These are phyloP conservation scores for Oscheius onirici DNA, from an alignment of 2,888 invertebrate genomes.

Conservation along the genomic window DNA sequence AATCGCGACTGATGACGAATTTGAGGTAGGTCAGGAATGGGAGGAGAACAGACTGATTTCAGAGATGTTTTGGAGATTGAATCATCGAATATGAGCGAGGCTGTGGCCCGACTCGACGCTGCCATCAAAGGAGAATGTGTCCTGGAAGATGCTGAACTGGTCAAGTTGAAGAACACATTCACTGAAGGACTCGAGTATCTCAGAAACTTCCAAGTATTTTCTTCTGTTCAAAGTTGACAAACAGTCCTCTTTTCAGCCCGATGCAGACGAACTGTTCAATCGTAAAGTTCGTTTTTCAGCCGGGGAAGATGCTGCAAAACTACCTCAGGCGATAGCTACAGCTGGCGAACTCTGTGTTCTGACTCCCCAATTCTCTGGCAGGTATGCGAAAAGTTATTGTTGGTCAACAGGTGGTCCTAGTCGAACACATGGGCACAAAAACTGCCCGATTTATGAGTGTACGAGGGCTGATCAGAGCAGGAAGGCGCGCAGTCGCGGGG, in stretches of 20 bases:
- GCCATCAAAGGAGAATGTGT: constrained; percentile 65
- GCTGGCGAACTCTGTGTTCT: constrained; percentile 84
- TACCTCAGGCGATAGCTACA: constrained; percentile 81
- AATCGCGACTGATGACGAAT: constrained; percentile 81
- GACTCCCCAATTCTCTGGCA: constrained; percentile 68
- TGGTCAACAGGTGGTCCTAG: constrained; percentile 1
- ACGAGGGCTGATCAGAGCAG: background rate
- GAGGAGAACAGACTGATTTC: background rate
- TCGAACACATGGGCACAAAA: background rate
- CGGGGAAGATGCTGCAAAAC: constrained; percentile 86
- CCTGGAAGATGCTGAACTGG: constrained; percentile 84
- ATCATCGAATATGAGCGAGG: constrained; percentile 91
- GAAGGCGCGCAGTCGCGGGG: background rate
- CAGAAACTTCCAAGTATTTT: constrained; percentile 84
- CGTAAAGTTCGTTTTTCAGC: constrained; percentile 79
- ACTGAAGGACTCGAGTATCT: constrained; percentile 93
- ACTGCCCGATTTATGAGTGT: constrained; percentile 15
- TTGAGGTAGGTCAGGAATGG: constrained; percentile 79
- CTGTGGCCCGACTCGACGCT: constrained; percentile 92
- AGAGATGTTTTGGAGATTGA: constrained; percentile 82
- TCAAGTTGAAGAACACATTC: constrained; percentile 95
- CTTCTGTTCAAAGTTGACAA: background rate
- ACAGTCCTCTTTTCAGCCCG: constrained; percentile 73
- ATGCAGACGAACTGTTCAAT: constrained; percentile 75
- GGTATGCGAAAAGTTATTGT: constrained; percentile 36